Conservation (phyloP, 2,888 invertebrate genomes). For the Panzeria rudis region DNA sequence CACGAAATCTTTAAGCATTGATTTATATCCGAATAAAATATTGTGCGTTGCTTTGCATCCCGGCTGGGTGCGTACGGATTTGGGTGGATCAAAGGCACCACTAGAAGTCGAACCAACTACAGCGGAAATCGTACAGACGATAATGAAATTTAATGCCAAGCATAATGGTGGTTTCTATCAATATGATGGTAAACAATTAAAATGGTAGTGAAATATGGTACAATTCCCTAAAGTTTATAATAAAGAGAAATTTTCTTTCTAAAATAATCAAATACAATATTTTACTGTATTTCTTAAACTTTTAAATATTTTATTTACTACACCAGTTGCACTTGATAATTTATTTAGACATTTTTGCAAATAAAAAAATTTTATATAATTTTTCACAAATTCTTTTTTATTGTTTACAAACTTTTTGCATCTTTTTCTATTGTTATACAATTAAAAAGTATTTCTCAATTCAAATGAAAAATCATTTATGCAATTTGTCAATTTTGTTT, state of each 20-base stretch:
- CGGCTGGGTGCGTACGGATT: slow-evolving; percentile 95
- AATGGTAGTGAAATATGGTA: slow-evolving; percentile 86
- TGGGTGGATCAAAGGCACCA: slow-evolving; percentile 93
- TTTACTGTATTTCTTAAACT: not conserved
- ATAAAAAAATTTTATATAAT: slow-evolving; percentile 32
- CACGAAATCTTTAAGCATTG: slow-evolving; percentile 92
- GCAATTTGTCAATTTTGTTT: slow-evolving; percentile 23
- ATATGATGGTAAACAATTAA: slow-evolving; percentile 89
- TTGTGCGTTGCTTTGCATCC: slow-evolving; percentile 91
- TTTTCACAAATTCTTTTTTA: slow-evolving; percentile 46
- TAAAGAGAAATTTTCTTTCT: not conserved
- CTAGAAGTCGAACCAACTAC: slow-evolving; percentile 89
- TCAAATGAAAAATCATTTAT: slow-evolving; percentile 43
- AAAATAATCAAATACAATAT: not conserved
- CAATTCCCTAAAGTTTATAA: not conserved
- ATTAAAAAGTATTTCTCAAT: slow-evolving; percentile 49
- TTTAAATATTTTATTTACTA: slow-evolving; percentile 1
- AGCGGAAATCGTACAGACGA: slow-evolving; percentile 87
- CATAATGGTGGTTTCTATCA: slow-evolving; percentile 92
- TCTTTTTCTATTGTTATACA: slow-evolving; percentile 62
- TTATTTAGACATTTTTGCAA: not conserved
- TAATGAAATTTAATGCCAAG: slow-evolving; percentile 86
- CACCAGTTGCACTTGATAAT: not conserved
- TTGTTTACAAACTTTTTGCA: slow-evolving; percentile 46
- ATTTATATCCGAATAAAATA: slow-evolving; percentile 90